Evolutionary conservation across 2,797 vertebrate genomes (phyloP).

Genomic region (Poeciliopsis turneri): DNA sequence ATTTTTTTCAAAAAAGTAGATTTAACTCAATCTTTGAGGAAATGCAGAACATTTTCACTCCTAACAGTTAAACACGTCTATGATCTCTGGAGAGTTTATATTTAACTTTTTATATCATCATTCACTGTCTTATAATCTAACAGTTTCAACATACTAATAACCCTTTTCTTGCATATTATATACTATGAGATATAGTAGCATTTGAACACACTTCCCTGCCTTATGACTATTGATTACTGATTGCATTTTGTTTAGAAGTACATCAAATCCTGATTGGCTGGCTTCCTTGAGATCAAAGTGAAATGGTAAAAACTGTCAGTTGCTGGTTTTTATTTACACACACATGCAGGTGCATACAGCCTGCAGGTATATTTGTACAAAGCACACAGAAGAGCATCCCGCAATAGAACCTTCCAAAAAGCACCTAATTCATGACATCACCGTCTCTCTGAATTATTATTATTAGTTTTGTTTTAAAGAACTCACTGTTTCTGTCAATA

Average conservation of each 20-base stretch:
- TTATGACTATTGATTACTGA: background rate
- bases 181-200: too few relatives aligned
- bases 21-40: background rate
- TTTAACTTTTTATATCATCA: background rate
- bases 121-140: background rate
- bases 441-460: background rate
- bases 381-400: conserved; percentile 56
- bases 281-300: background rate
- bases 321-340: conserved; percentile 27
- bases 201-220: background rate
- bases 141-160: background rate
- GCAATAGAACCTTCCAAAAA: conserved; percentile 32
- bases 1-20: conserved; percentile 3
- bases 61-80: background rate
- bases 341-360: conserved; percentile 9
- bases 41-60: background rate
- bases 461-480: too few relatives aligned
- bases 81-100: background rate
- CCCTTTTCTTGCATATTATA: background rate
- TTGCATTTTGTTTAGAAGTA: too few relatives aligned
- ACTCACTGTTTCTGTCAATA: background rate
- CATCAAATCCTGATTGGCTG: background rate
- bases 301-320: background rate
- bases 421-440: conserved; percentile 23
- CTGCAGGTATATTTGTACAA: conserved; percentile 58